Base-by-base conservation (phyloP, 1,140 invertebrate species). In the Octopus bimaculoides region DNA sequence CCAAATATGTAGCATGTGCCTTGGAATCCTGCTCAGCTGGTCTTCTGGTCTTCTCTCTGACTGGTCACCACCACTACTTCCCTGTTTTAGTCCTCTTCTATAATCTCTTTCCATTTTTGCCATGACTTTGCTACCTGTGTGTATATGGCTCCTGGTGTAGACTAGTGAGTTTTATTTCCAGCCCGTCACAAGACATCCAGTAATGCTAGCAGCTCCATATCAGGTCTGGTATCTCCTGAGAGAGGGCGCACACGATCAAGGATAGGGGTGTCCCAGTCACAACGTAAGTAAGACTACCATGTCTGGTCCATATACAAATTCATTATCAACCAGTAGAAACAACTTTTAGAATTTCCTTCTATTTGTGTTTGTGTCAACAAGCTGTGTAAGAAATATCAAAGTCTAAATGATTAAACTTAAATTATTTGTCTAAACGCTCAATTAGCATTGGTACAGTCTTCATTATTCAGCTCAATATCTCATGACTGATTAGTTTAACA, bases 251-350 rank as follows among this genome's bases (percentile, higher is more conserved):
- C 84, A 77, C 84, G 94, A 89, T 92, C 92, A 83, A 89, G 93
- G 82, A 92, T 93, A 4, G 94, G 94, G 53, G 94, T 95, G 52
- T 96, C 95, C 9, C 96, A 97, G 87, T 97, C 96, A 53, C 96
- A 97, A 92, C 96, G 95, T 96, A 91, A 94, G 94, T 88, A 88
- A 80, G 71, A 53, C 10, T 71, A 14, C 26, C 66, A 71, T 71
- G 66, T n/a, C 17, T 20, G 26, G 14, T 12, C 26, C 17, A n/a
- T 71, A 20, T 71, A 71, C 66, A 71, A 41, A 41, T 41, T 41
- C 8, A 71, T 71, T 5, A 71, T 71, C 14, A 12, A 12, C 14
- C 26, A 71, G 66, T 71, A 71, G 26, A 41, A 41, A 41, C 26
- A 41, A 41, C 26, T 41, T 41, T 41, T 41, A 41, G 26, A 41